Evolutionary conservation across 2,113 vertebrate genomes (phyloP).

Genomic region (Mesoclemmys tuberculata): DNA sequence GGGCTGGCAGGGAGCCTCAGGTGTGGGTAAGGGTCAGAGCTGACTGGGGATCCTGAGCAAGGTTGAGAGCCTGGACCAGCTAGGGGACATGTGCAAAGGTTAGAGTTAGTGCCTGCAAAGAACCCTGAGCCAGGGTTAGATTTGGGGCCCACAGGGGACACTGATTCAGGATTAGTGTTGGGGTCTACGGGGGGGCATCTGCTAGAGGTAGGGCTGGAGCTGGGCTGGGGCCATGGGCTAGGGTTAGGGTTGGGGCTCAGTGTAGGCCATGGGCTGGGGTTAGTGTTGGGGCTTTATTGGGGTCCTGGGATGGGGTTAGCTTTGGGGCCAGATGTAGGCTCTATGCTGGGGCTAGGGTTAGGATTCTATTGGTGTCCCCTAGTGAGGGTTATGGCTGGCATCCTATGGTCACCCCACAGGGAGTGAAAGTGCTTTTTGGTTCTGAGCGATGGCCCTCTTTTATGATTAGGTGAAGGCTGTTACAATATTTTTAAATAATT

Average conservation of each 20-base stretch:
- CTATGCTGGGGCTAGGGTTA: background rate
- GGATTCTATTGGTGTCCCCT: background rate
- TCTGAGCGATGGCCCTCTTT: background rate
- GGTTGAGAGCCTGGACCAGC: background rate
- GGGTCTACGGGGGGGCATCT: too few relatives aligned
- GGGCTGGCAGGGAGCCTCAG: background rate
- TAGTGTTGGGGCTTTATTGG: too few relatives aligned
- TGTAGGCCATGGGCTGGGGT: too few relatives aligned
- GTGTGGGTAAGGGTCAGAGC: background rate
- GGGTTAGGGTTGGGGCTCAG: too few relatives aligned
- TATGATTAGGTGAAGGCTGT: background rate
- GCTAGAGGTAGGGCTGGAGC: too few relatives aligned
- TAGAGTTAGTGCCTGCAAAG: background rate
- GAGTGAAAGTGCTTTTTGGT: background rate
- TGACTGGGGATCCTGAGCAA: background rate
- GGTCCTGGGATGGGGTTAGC: too few relatives aligned
- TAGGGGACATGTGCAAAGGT: background rate
- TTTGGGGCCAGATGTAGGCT: background rate
- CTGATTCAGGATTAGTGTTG: background rate
- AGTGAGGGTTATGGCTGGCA: background rate
- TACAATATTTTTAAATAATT: background rate
- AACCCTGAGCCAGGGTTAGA: background rate
- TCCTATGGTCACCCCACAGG: background rate
- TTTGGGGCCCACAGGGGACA: background rate
- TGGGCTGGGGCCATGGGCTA: too few relatives aligned